These are phyloP conservation scores for Drosophila aldrichi DNA, from an alignment of 2,888 invertebrate species.

Conservation along the genomic window DNA sequence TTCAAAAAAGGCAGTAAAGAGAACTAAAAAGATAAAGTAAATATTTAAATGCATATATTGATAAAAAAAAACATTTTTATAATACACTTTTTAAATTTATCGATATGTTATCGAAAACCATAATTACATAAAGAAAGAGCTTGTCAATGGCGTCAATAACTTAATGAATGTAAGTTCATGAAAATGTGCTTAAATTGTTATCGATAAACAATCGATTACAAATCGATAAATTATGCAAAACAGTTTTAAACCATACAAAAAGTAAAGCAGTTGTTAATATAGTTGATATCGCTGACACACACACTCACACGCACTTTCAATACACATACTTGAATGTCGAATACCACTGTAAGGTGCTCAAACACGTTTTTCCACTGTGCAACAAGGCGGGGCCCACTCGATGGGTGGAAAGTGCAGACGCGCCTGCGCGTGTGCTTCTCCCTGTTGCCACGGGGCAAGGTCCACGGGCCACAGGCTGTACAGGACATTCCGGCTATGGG, in stretches of 20 bases:
- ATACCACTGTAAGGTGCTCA: background rate
- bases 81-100: background rate
- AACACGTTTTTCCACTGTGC: conserved; percentile 42
- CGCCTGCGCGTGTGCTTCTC: conserved; percentile 23
- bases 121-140: too few species aligned
- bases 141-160: too few species aligned
- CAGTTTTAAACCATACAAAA: too few species aligned
- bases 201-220: background rate
- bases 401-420: conserved; percentile 21
- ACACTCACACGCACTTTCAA: too few species aligned
- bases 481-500: conserved; percentile 5
- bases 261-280: background rate
- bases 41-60: too few species aligned
- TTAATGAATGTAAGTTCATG: background rate
- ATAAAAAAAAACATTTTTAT: too few species aligned
- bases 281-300: too few species aligned
- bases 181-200: background rate
- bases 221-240: background rate
- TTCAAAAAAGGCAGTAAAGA: too few species aligned
- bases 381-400: conserved; percentile 30
- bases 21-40: too few species aligned
- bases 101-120: background rate
- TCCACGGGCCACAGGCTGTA: conserved; percentile 17
- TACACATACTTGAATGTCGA: background rate
- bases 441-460: conserved; percentile 15